A percentile compares a stretch with the other conserved stretches of the same genome.
Evolutionary conservation across 2,113 vertebrate genomes (phyloP).

Genomic region (Phyllostomus discolor): DNA sequence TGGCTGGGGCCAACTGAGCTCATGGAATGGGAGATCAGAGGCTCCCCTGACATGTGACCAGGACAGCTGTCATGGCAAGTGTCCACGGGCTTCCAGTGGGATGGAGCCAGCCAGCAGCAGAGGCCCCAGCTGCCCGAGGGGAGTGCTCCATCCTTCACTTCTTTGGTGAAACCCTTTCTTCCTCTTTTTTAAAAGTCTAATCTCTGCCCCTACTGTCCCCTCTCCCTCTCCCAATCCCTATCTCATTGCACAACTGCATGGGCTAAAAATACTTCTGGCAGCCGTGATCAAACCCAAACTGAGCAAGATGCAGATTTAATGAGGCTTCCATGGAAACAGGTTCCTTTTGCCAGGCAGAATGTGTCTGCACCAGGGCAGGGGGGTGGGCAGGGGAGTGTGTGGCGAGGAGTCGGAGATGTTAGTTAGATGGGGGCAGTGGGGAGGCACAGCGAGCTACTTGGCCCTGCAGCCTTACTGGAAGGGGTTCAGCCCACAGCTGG

Average conservation of each 20-base stretch:
- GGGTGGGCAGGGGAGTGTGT: background rate
- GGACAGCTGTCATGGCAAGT: background rate
- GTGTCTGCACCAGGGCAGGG: constrained; percentile 33
- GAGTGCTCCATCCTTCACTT: background rate
- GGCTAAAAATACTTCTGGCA: constrained; percentile 84
- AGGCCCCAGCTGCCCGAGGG: background rate
- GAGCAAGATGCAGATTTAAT: constrained; percentile 83
- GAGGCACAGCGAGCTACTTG: constrained; percentile 27
- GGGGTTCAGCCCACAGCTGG: background rate
- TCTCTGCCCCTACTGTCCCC: constrained; percentile 13
- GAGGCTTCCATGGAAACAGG: constrained; percentile 85
- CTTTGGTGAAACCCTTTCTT: background rate
- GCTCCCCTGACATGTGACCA: constrained; percentile 25
- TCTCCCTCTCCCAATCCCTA: constrained; percentile 13
- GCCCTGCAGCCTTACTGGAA: constrained; percentile 46
- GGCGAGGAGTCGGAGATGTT: constrained; percentile 27
- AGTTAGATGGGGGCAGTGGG: constrained; percentile 7
- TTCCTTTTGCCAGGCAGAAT: constrained; percentile 70
- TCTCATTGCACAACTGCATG: constrained; percentile 74
- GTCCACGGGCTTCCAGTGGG: background rate
- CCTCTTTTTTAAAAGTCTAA: background rate
- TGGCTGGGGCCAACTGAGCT: constrained; percentile 15
- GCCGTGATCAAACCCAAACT: constrained; percentile 78
- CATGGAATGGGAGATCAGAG: constrained; percentile 47
- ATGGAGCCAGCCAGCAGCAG: background rate